Conservation (phyloP, 2,797 vertebrate species). For the Pampus argenteus region DNA sequence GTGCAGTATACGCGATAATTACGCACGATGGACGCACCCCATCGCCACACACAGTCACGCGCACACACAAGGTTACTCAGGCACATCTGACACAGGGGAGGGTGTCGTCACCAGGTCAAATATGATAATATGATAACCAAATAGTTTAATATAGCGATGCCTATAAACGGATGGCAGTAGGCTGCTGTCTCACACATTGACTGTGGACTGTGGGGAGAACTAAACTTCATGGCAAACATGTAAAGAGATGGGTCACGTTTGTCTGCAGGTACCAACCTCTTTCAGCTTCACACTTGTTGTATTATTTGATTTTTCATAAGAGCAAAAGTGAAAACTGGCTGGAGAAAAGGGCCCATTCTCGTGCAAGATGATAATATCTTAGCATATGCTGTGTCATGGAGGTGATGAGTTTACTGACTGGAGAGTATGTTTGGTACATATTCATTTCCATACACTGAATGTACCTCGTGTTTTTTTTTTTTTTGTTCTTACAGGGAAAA, state of each 20-base stretch:
- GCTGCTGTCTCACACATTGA: slow-evolving; percentile 58
- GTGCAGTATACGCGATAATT: slow-evolving; percentile 21
- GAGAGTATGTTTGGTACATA: neutral
- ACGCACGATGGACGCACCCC: slow-evolving; percentile 16
- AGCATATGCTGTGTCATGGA: slow-evolving; percentile 23
- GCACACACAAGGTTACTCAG: slow-evolving; percentile 43
- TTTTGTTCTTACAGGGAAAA: slow-evolving; percentile 91
- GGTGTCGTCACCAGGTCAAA: slow-evolving; percentile 61
- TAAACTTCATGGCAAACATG: slow-evolving; percentile 13
- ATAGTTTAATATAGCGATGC: slow-evolving; percentile 66
- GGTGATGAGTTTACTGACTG: slow-evolving; percentile 19
- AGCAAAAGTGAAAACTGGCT: neutral
- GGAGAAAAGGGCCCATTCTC: slow-evolving; percentile 5
- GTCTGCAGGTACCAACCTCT: slow-evolving; percentile 10
- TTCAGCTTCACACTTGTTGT: neutral
- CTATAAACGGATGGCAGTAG: slow-evolving; percentile 67
- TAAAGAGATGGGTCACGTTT: slow-evolving; percentile 7
- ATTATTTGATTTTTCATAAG: neutral
- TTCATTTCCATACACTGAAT: slow-evolving; percentile 17
- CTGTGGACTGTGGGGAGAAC: slow-evolving; percentile 20
- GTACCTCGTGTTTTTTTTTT: slow-evolving; percentile 36
- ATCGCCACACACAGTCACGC: slow-evolving; percentile 3
- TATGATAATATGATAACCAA: slow-evolving; percentile 57
- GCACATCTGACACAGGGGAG: slow-evolving; percentile 65
- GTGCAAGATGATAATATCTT: neutral